Conservation (phyloP, 2,888 invertebrate genomes). For the Andricus quercusramuli region DNA sequence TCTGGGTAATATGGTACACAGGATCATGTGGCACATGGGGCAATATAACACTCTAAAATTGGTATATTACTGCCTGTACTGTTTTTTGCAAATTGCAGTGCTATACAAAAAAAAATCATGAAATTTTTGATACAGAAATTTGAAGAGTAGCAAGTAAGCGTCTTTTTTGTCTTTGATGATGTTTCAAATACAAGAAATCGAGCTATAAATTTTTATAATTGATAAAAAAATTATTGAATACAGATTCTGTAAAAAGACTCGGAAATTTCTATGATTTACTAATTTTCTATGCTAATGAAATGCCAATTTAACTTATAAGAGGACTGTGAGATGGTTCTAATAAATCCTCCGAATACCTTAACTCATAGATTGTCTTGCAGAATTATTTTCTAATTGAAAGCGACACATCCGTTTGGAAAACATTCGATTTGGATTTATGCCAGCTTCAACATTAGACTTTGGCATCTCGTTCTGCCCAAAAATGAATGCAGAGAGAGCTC, state of each 20-base stretch:
- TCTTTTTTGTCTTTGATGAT: neutral
- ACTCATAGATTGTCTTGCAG: neutral
- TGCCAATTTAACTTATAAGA: neutral
- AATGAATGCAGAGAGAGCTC: slow-evolving; percentile 64
- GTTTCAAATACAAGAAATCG: neutral
- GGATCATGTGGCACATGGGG: too few species aligned
- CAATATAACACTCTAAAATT: too few species aligned
- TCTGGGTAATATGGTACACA: too few species aligned
- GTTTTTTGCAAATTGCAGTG: too few species aligned
- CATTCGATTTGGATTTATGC: slow-evolving; percentile 69
- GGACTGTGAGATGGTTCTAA: neutral
- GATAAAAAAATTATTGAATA: neutral
- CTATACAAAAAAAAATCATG: too few species aligned
- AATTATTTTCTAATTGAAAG: slow-evolving; percentile 51
- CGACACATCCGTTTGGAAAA: slow-evolving; percentile 54
- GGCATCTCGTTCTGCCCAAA: slow-evolving; percentile 61
- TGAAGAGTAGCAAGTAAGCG: too few species aligned
- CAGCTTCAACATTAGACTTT: slow-evolving; percentile 70
- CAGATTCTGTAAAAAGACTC: neutral
- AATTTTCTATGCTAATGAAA: neutral
- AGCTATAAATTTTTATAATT: neutral
- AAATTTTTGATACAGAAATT: too few species aligned
- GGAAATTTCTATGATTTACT: neutral
- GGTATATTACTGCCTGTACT: too few species aligned
- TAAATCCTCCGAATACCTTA: slow-evolving; percentile 26